Base-by-base conservation (phyloP, 2,797 vertebrate genomes). In the Anniella stebbinsi region DNA sequence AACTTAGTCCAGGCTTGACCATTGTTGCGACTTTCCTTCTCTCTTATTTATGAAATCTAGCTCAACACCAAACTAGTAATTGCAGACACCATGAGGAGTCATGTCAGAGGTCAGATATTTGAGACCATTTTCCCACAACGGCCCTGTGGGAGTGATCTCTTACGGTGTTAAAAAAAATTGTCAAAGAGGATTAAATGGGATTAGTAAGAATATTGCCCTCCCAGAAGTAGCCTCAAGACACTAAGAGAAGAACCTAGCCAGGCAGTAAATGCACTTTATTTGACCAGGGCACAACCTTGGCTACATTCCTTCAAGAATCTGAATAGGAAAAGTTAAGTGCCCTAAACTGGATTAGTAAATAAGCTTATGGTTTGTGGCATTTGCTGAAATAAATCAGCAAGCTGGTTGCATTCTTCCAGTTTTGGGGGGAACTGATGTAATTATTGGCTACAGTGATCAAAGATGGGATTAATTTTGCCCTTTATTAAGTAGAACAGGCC, bases 211-310 rank as follows among this genome's bases (percentile, higher is more conserved):
- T 97, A 97, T 97, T 97, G 95, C 96, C 96, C 96, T 97, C 93
- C 2, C 3, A 96, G 96, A 96, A 93, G 96, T 90, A 96, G 94
- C 95, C 96, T 97, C 95, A 97, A 97, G 93, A 94, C 96, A 93
- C 89, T 96, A 90, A 96, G 93, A 94, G 95, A 96, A 96, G 93
- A 97, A 97, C 91, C 95, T 97, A 98, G 95, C 97, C 96, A 98
- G 97, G 97, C 97, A 98, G 97, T 95, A 97, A 98, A 98, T 97
- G 96, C 94, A 97, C 97, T 98, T 97, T 97, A 96, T 97, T 97
- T 97, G 96, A 97, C 96, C 88, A 87, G 96, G 97, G 96, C 96
- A 94, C 96, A 98, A 97, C 97, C 97, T 97, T 94, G 96, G 94
- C 96, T 96, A 91, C 96, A 97, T 98, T 97, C 97, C 97, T 98